Percentiles rank a stretch among this genome's conserved stretches.
Evolutionary conservation across 1,140 invertebrate species (phyloP).

Genomic region (Pomacea maculata): DNA sequence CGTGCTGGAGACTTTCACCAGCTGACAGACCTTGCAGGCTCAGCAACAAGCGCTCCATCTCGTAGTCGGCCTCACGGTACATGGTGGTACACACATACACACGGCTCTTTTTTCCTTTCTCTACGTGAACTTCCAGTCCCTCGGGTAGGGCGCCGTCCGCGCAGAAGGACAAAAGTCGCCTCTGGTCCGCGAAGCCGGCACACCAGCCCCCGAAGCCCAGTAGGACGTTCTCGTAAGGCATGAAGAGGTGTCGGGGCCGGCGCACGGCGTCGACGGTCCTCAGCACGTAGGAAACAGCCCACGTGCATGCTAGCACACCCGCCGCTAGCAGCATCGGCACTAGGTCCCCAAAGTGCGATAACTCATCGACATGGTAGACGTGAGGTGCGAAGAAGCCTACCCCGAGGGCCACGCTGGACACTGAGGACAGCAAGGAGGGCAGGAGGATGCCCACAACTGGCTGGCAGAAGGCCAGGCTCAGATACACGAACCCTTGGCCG

Average conservation of each 20-base stretch:
- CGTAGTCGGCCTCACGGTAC: conserved; percentile 53
- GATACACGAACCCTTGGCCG: conserved; percentile 28
- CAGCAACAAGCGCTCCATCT: conserved; percentile 47
- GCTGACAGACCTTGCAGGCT: conserved; percentile 40
- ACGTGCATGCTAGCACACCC: conserved; percentile 19
- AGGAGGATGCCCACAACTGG: conserved; percentile 34
- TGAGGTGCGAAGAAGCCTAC: conserved; percentile 12
- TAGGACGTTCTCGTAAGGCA: conserved; percentile 37
- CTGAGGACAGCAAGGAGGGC: conserved; percentile 37
- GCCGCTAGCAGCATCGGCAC: conserved; percentile 21
- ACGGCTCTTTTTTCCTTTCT: conserved; percentile 15
- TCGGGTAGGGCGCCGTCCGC: conserved; percentile 13
- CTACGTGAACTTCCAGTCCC: not conserved
- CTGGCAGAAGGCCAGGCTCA: conserved; percentile 30
- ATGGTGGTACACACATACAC: conserved; percentile 57
- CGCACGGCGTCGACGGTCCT: conserved; percentile 17
- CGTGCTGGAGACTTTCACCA: conserved; percentile 27
- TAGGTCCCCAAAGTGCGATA: conserved; percentile 30
- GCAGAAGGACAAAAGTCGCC: conserved; percentile 26
- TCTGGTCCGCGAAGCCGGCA: conserved; percentile 36
- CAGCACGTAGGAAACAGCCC: conserved; percentile 34
- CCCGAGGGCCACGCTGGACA: conserved; percentile 27
- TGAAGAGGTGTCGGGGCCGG: conserved; percentile 32
- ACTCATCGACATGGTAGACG: conserved; percentile 29
- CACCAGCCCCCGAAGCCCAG: conserved; percentile 33